Conservation (phyloP, 2,888 invertebrate genomes). For the Caenorhabditis sp. region DNA sequence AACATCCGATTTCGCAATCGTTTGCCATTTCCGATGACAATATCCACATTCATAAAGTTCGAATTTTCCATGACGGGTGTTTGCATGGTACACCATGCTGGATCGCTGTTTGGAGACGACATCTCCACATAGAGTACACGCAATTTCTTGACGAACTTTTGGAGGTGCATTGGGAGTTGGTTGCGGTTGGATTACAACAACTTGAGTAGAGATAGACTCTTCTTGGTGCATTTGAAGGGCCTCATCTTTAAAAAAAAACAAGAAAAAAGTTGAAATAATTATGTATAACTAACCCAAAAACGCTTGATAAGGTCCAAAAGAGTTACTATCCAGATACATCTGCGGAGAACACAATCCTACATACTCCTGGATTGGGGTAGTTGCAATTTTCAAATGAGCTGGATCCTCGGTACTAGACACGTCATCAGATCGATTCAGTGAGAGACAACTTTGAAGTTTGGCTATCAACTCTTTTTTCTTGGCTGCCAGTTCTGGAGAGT, state of each 20-base stretch:
- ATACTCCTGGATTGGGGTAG: too few relatives aligned
- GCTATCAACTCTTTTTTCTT: conserved; percentile 15
- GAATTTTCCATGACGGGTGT: conserved; percentile 65
- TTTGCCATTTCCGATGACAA: conserved; percentile 65
- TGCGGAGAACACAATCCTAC: too few relatives aligned
- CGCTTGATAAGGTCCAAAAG: too few relatives aligned
- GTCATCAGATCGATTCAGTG: not conserved
- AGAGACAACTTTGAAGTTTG: not conserved
- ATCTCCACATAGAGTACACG: conserved; percentile 54
- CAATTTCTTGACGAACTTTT: not conserved
- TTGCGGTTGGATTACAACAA: too few relatives aligned
- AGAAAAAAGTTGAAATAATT: too few relatives aligned
- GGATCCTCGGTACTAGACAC: not conserved
- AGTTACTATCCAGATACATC: too few relatives aligned
- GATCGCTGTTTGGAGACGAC: conserved; percentile 57
- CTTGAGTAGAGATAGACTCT: not conserved
- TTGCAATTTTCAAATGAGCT: too few relatives aligned
- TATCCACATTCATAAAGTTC: conserved; percentile 57
- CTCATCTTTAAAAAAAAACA: too few relatives aligned
- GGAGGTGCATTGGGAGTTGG: too few relatives aligned
- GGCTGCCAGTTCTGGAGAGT: conserved; percentile 25
- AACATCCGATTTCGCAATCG: conserved; percentile 68
- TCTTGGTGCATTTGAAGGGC: not conserved
- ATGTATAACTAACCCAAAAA: too few relatives aligned
- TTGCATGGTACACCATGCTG: conserved; percentile 67